Percentiles rank a stretch among this genome's conserved stretches.
Conservation (phyloP, 1,140 invertebrate species). For the Bombyx mandarina region DNA sequence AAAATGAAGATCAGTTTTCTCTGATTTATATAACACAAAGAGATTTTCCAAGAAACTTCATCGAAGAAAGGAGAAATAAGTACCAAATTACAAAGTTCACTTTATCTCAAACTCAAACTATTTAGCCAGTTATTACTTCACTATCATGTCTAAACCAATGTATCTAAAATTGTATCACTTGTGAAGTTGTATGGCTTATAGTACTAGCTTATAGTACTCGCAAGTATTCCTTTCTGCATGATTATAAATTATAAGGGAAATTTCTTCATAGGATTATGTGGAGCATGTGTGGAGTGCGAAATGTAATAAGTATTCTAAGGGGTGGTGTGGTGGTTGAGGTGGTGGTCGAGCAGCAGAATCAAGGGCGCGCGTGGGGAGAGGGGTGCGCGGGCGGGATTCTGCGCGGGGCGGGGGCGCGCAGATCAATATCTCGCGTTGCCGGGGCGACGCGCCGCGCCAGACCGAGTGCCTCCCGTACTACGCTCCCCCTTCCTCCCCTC, state of each 20-base stretch:
- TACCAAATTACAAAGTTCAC: too few species aligned
- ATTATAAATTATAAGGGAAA: conserved; percentile 44
- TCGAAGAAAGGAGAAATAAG: too few species aligned
- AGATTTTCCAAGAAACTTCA: too few species aligned
- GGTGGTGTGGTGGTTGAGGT: conserved; percentile 34
- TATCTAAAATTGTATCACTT: too few species aligned
- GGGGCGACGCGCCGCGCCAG: conserved; percentile 59
- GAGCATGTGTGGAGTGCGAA: conserved; percentile 57
- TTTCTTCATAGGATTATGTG: conserved; percentile 63
- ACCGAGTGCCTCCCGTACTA: conserved; percentile 67
- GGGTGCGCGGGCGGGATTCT: conserved; percentile 25
- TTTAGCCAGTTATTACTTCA: too few species aligned
- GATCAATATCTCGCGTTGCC: conserved; percentile 67
- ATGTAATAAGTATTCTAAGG: conserved; percentile 65
- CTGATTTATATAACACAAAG: too few species aligned
- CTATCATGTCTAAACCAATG: too few species aligned
- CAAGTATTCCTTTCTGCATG: not conserved
- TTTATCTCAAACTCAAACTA: too few species aligned
- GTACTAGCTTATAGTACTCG: not conserved
- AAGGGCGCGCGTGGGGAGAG: conserved; percentile 40
- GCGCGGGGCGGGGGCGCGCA: conserved; percentile 36
- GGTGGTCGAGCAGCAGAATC: conserved; percentile 49
- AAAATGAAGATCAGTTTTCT: too few species aligned
- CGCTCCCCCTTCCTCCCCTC: conserved; percentile 23
- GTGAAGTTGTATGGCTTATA: not conserved